phyloP scores from a whole-genome alignment of 1,140 invertebrate species.

The Zaprionus capensis region DNA sequence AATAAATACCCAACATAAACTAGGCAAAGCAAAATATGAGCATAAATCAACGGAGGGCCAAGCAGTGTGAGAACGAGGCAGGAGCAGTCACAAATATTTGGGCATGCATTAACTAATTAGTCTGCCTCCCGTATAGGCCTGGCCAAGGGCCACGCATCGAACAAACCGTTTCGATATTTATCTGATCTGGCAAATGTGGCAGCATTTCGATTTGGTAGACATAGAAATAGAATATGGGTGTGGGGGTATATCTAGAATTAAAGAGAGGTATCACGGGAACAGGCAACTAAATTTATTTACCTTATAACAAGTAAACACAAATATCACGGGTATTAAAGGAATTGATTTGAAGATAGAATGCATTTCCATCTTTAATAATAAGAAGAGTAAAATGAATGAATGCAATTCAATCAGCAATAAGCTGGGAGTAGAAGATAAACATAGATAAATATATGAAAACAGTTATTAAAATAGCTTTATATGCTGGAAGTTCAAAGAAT shows the following conservation, averaged over 20 bases:
- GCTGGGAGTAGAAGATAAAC: too few relatives aligned
- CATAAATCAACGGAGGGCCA: slow-evolving; percentile 71
- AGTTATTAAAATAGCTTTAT: too few relatives aligned
- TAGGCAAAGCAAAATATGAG: slow-evolving; percentile 63
- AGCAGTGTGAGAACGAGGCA: slow-evolving; percentile 8
- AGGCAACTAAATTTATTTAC: background rate
- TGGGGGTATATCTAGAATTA: background rate
- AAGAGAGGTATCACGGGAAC: background rate
- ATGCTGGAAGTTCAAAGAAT: too few relatives aligned
- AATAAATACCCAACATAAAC: slow-evolving; percentile 23
- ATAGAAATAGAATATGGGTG: background rate
- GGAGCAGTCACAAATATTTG: slow-evolving; percentile 46
- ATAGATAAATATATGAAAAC: too few relatives aligned
- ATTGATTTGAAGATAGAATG: background rate
- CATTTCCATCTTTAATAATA: background rate
- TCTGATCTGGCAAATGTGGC: slow-evolving; percentile 28
- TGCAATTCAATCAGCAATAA: too few relatives aligned
- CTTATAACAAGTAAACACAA: background rate
- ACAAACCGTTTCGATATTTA: slow-evolving; percentile 23
- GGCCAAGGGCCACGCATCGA: slow-evolving; percentile 1
- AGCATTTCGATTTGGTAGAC: slow-evolving; percentile 17
- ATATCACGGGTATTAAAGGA: background rate
- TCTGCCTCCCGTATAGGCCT: slow-evolving; percentile 1
- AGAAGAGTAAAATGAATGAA: too few relatives aligned
- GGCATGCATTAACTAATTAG: slow-evolving; percentile 69